These are phyloP conservation scores for Hipposideros armiger DNA, from an alignment of 2,113 vertebrate genomes.

Conservation along the genomic window DNA sequence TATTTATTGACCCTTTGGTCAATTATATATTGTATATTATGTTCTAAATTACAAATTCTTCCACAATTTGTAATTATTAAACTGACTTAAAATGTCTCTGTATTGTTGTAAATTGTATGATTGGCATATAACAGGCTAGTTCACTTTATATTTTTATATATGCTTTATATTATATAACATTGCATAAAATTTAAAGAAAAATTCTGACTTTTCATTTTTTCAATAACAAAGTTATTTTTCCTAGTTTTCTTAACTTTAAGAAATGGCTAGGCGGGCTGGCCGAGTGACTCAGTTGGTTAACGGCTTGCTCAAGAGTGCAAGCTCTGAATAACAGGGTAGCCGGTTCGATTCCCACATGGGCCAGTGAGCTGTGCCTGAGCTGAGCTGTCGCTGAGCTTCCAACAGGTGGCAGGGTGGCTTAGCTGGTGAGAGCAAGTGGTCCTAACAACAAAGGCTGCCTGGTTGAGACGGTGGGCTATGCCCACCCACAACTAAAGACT, in stretches of 20 bases:
- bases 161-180: neutral
- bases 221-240: neutral
- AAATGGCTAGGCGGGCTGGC: neutral
- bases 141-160: neutral
- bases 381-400: too few relatives aligned
- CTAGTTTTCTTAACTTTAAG: neutral
- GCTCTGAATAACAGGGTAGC: too few relatives aligned
- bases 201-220: neutral
- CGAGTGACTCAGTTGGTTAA: too few relatives aligned
- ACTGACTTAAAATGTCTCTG: neutral
- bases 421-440: too few relatives aligned
- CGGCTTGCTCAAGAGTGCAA: too few relatives aligned
- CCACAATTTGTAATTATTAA: neutral
- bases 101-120: neutral
- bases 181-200: neutral
- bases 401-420: too few relatives aligned
- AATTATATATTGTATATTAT: neutral
- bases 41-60: neutral
- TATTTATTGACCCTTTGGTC: neutral
- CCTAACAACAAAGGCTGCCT: too few relatives aligned
- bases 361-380: too few relatives aligned
- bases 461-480: too few relatives aligned
- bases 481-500: too few relatives aligned
- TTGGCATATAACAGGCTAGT: neutral
- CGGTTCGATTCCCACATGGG: too few relatives aligned